Conservation (phyloP, 1,140 invertebrate species). For the Polypedilum pembai region DNA sequence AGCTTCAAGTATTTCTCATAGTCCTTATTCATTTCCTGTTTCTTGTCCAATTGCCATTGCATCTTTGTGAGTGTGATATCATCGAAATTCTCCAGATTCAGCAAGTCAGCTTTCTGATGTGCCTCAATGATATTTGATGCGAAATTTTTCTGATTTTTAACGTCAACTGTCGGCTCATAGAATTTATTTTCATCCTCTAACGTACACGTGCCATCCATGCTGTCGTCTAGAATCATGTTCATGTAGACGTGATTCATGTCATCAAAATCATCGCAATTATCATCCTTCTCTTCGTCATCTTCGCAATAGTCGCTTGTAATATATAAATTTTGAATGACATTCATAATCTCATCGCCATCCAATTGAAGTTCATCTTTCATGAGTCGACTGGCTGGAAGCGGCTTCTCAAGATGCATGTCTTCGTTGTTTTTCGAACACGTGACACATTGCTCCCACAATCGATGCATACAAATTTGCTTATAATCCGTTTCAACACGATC, state of each 20-base stretch:
- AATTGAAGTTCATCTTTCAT: slow-evolving; percentile 36
- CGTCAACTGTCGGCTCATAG: slow-evolving; percentile 26
- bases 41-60: slow-evolving; percentile 11
- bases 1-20: not conserved
- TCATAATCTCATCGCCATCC: slow-evolving; percentile 48
- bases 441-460: slow-evolving; percentile 36
- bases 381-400: slow-evolving; percentile 33
- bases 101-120: not conserved
- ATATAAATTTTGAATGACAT: slow-evolving; percentile 42
- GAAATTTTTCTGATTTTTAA: slow-evolving; percentile 23
- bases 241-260: slow-evolving; percentile 8
- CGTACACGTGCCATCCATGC: not conserved
- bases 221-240: not conserved
- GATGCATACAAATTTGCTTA: slow-evolving; percentile 30
- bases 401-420: slow-evolving; percentile 32
- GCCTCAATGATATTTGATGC: not conserved
- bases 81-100: slow-evolving; percentile 28
- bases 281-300: slow-evolving; percentile 29
- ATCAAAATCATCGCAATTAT: slow-evolving; percentile 26
- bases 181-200: slow-evolving; percentile 1
- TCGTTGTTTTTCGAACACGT: slow-evolving; percentile 32
- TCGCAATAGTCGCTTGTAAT: slow-evolving; percentile 33
- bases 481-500: not conserved
- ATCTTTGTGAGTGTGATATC: slow-evolving; percentile 3
- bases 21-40: not conserved